A percentile compares a stretch with the other conserved stretches of the same genome.
Evolutionary conservation across 2,113 vertebrate species (phyloP).

Genomic region (Parotia lawesii): DNA sequence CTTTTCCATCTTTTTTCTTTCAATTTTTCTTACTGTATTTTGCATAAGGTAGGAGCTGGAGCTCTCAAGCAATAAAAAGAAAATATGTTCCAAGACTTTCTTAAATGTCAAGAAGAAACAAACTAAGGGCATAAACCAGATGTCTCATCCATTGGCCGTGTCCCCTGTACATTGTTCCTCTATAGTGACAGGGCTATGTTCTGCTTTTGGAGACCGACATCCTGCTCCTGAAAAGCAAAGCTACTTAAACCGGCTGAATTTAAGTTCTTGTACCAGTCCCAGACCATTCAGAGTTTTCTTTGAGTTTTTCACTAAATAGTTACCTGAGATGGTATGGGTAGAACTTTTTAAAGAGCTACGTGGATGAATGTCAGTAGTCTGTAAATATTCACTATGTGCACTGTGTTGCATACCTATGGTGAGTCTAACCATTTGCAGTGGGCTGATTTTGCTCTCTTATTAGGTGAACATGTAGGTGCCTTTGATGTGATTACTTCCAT

Average conservation of each 20-base stretch:
- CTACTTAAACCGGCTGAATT: background rate
- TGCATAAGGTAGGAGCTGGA: background rate
- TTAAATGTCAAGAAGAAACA: background rate
- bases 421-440: background rate
- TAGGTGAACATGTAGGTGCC: background rate
- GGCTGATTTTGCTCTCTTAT: background rate
- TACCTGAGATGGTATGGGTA: background rate
- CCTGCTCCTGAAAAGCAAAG: background rate
- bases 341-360: background rate
- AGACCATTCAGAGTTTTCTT: background rate
- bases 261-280: background rate
- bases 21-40: background rate
- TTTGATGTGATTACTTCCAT: background rate
- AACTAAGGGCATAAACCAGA: background rate
- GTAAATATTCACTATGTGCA: background rate
- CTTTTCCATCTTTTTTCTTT: background rate
- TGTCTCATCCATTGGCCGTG: fast-evolving
- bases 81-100: background rate
- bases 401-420: background rate
- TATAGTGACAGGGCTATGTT: background rate
- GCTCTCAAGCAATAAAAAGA: background rate
- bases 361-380: background rate
- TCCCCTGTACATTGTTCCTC: background rate
- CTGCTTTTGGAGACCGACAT: background rate
- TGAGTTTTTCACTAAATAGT: background rate